Base-by-base conservation (phyloP, 2,888 invertebrate genomes). In the Drosophila merina region DNA sequence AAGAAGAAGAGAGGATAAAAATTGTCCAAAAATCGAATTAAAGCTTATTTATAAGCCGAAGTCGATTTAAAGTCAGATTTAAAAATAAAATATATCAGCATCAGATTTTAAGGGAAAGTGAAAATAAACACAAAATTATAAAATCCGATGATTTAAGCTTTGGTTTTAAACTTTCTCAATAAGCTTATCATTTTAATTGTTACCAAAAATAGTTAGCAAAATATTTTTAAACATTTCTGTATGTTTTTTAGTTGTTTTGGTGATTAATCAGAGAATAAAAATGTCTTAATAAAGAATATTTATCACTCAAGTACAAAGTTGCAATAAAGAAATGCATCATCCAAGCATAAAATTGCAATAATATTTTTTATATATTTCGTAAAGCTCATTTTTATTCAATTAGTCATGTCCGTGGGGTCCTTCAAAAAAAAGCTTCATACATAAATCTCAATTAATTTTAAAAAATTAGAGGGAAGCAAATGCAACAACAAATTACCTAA, bases 31-130 rank as follows among this genome's bases (percentile, higher is more conserved):
- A 48, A 52, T 10, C 38, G 45, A 51, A 52, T 62, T 52, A 47
- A 63, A 64, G 95, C 97, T 76, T 99, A 99, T 93, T 93, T 99
- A 55, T 60, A 36, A 14, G 7, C 47, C 25, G 8, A 4, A 12
- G 51, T 60, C 28, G 28, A 26, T 40, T 51, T 40, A 12, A 40
- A n/a, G 9, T 20, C 28, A 4, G 20, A 33, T 12, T 25, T 4
- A 50, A 68, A 48, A 36, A 62, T 44, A 49, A 33, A 31, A 58
- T 87, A 72, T 78, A 64, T 76, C 73, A 79, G 64, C 66, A 78
- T 68, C 68, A 60, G 59, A 14, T 44, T 52, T 69, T 38, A 44
- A 63, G 64, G 60, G 69, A 70, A 75, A 70, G 72, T 64, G 20
- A 57, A 57, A 50, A 26, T 4, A 38, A 52, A 36, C 10, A 38